phyloP scores from a whole-genome alignment of 2,797 vertebrate genomes.

The Spea hammondii region DNA sequence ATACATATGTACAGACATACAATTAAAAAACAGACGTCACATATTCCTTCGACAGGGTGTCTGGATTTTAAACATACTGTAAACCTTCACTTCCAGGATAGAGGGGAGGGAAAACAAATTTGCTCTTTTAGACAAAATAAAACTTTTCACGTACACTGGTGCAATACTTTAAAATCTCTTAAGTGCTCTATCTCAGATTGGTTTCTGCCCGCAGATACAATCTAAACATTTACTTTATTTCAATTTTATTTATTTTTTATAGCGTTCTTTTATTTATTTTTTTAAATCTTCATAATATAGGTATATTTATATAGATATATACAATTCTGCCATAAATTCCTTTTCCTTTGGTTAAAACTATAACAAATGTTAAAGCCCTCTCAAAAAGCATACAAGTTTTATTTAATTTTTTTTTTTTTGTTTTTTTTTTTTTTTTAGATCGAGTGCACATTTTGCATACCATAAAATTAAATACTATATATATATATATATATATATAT shows the following conservation, averaged over 20 bases:
- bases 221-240: constrained; percentile 79
- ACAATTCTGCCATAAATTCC: constrained; percentile 85
- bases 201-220: constrained; percentile 96
- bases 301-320: constrained; percentile 76
- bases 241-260: constrained; percentile 51
- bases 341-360: constrained; percentile 84
- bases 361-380: constrained; percentile 81
- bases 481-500: constrained; percentile 8
- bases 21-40: constrained; percentile 76
- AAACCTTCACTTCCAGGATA: constrained; percentile 93
- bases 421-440: constrained; percentile 68
- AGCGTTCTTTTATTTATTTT: constrained; percentile 61
- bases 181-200: constrained; percentile 83
- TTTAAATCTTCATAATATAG: constrained; percentile 65
- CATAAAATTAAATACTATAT: constrained; percentile 65
- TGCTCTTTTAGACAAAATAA: constrained; percentile 85
- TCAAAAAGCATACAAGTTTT: constrained; percentile 56
- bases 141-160: constrained; percentile 92
- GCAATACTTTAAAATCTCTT: constrained; percentile 92
- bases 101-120: constrained; percentile 52
- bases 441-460: constrained; percentile 75
- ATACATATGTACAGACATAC: constrained; percentile 78
- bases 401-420: constrained; percentile 69
- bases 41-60: constrained; percentile 86
- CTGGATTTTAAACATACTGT: constrained; percentile 85